phyloP scores from a whole-genome alignment of 2,797 vertebrate species.

The Falco concolor region DNA sequence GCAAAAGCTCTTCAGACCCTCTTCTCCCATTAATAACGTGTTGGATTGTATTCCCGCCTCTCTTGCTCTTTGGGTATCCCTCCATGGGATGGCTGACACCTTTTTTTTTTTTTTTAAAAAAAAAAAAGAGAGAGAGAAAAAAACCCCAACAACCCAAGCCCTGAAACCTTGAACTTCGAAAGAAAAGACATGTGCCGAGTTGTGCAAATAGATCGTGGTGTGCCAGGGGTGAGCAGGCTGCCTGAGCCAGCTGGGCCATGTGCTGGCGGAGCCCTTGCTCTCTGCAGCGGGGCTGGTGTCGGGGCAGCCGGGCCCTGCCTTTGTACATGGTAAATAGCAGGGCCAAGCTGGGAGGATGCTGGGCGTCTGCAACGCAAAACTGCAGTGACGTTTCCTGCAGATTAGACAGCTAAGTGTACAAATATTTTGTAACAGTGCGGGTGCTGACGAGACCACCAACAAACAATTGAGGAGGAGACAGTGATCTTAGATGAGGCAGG shows the following conservation, averaged over 20 bases:
- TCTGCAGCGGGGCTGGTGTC: neutral
- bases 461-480: neutral
- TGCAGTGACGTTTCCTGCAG: neutral
- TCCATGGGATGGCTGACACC: neutral
- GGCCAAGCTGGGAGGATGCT: neutral
- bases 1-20: neutral
- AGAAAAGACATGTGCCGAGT: neutral
- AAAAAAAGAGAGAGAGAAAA: rapidly evolving
- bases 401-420: neutral
- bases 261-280: neutral
- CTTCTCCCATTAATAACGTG: neutral
- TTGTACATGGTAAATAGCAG: neutral
- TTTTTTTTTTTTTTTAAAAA: neutral
- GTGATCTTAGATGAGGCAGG: neutral
- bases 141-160: neutral
- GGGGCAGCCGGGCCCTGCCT: neutral
- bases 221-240: neutral
- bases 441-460: neutral
- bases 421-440: neutral
- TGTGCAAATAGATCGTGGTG: neutral
- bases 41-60: neutral
- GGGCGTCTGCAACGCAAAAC: rapidly evolving
- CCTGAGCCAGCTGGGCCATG: neutral
- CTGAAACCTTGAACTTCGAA: neutral
- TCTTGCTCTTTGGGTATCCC: neutral